These are phyloP conservation scores for Abscondita cerata DNA, from an alignment of 2,888 invertebrate genomes.

Conservation along the genomic window DNA sequence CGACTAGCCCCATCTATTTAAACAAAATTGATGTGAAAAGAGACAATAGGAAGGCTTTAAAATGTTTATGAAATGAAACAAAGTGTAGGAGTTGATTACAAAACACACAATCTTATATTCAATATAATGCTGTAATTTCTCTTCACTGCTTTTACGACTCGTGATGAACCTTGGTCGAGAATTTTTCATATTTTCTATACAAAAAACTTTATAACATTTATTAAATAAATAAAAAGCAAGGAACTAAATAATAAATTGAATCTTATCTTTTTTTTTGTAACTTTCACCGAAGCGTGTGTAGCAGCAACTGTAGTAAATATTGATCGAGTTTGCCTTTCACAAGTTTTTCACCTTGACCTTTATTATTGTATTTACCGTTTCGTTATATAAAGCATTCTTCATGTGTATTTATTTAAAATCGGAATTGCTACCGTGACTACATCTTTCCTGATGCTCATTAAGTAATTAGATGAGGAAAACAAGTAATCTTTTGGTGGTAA, in stretches of 20 bases:
- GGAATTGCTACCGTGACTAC: not conserved
- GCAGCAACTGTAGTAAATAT: not conserved
- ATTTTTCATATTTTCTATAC: no score
- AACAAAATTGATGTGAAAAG: no score
- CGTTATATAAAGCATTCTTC: not conserved
- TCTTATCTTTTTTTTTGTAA: not conserved
- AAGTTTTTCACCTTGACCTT: slow-evolving; percentile 12
- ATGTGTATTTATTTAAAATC: not conserved
- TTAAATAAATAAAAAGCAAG: not conserved
- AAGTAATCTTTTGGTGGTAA: not conserved
- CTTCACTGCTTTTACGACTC: no score
- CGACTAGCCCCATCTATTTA: no score
- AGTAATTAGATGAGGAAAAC: no score
- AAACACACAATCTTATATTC: no score
- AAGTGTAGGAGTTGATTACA: no score
- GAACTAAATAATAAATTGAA: not conserved
- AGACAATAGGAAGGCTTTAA: no score
- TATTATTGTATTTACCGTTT: not conserved
- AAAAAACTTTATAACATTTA: not conserved
- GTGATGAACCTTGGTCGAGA: no score
- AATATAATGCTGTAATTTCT: no score
- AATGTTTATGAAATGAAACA: no score
- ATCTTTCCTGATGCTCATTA: not conserved
- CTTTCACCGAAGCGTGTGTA: slow-evolving; percentile 10
- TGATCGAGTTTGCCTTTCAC: slow-evolving; percentile 11